A percentile compares a stretch with the other conserved stretches of the same genome.
These are phyloP conservation scores for Camponotus pennsylvanicus DNA, from an alignment of 1,140 invertebrate species.

Conservation along the genomic window DNA sequence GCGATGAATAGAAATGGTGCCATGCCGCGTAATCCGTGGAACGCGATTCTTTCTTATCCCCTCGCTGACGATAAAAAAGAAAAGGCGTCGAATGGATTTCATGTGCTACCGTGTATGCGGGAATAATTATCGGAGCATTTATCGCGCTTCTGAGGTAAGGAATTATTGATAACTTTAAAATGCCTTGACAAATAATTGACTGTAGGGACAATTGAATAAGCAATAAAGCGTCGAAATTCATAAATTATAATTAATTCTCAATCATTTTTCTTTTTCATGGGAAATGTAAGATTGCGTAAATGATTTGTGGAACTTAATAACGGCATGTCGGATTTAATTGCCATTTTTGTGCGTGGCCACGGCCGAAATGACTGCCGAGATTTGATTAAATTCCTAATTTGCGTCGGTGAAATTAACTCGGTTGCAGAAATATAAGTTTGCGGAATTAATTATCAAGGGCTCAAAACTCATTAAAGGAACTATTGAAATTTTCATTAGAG, in stretches of 20 bases:
- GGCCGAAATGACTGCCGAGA: constrained; percentile 62
- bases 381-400: constrained; percentile 75
- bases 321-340: constrained; percentile 61
- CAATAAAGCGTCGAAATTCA: not conserved
- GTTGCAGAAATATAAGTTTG: constrained; percentile 71
- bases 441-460: constrained; percentile 71
- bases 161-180: not conserved
- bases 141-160: not conserved
- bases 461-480: constrained; percentile 67
- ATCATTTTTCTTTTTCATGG: constrained; percentile 9
- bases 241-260: constrained; percentile 34
- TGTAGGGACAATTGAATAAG: not conserved
- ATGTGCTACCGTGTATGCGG: not conserved
- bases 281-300: not conserved
- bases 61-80: constrained; percentile 19
- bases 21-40: constrained; percentile 46
- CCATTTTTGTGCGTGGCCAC: constrained; percentile 58
- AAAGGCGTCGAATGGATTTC: not conserved
- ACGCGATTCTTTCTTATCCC: constrained; percentile 60
- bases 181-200: not conserved
- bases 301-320: constrained; percentile 65
- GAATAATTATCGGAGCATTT: constrained; percentile 24
- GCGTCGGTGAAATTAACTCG: constrained; percentile 71
- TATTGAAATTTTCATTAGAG: constrained; percentile 72
- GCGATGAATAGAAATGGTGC: constrained; percentile 81